Base-by-base conservation (phyloP, 2,888 invertebrate genomes). In the Acleris laterana region DNA sequence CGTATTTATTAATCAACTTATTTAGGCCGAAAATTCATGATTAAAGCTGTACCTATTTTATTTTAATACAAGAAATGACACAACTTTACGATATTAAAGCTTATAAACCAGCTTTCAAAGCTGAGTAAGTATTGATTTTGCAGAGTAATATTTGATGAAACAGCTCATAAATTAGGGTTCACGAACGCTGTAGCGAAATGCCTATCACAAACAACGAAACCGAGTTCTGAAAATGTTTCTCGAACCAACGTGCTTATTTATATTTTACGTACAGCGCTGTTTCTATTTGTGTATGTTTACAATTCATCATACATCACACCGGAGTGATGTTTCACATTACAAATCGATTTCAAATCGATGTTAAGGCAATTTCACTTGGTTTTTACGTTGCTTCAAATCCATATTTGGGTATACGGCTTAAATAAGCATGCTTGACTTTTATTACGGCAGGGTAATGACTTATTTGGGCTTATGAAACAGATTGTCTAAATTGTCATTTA, bases 211-310 rank as follows among this genome's bases (percentile, higher is more conserved):
- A 46, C 56, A 66, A 65, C 50, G 60, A 56, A 61, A 48, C 46
- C 9, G 62, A 48, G 20, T 56, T 65, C 32, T 38, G 56, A 62
- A 66, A 62, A 48, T 62, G 65, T 61, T 50, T 56, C 65, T 61
- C 56, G 62, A 66, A 60, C 50, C 65, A 56, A 52, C 57, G 51
- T 62, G 66, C 61, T 57, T 63, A 61, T 62, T 63, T 64, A 64
- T 66, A 65, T 58, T 64, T 55, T 60, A 62, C 63, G 67, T 58
- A 53, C 56, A 58, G 57, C 25, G 65, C 62, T 67, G 63, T 62
- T 68, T 69, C 70, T 71, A 70, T 71, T 71, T 69, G 64, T 66
- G 70, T 65, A 60, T 69, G 65, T 71, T 71, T 69, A 70, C 68
- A 68, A 68, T 70, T 69, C 71, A 70, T 71, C 69, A 71, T 63